A percentile compares a stretch with the other conserved stretches of the same genome.
Conservation (phyloP, 2,888 invertebrate species). For the Neoitamus cyanurus region DNA sequence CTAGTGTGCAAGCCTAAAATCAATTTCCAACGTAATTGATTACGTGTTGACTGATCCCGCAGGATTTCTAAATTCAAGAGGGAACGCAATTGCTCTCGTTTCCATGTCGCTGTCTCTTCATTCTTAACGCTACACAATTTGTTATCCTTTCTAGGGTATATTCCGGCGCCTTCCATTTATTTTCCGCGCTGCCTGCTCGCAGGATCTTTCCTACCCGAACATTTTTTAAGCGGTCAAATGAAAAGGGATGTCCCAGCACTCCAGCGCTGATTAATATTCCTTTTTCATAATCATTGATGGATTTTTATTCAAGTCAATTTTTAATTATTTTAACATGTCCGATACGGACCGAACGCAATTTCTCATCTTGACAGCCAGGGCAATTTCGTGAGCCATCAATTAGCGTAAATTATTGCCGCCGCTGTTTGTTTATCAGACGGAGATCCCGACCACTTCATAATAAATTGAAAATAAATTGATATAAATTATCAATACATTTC, state of each 20-base stretch:
- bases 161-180: neutral
- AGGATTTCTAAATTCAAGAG: conserved; percentile 43
- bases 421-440: conserved; percentile 21
- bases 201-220: neutral
- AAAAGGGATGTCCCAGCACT: neutral
- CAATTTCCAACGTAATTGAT: conserved; percentile 53
- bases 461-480: conserved; percentile 19
- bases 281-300: conserved; percentile 27
- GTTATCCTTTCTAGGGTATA: conserved; percentile 25
- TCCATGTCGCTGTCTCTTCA: conserved; percentile 43
- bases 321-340: conserved; percentile 36
- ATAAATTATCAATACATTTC: conserved; percentile 14
- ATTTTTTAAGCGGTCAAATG: neutral
- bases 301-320: conserved; percentile 34
- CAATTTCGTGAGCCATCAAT: conserved; percentile 26
- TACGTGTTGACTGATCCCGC: conserved; percentile 53
- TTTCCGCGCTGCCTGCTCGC: neutral
- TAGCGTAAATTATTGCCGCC: conserved; percentile 20
- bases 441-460: conserved; percentile 2
- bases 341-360: neutral
- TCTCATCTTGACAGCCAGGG: conserved; percentile 25
- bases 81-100: conserved; percentile 12
- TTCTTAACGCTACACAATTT: conserved; percentile 35
- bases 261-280: conserved; percentile 12
- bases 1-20: conserved; percentile 48